phyloP scores from a whole-genome alignment of 2,113 vertebrate genomes.

The Zootoca vivipara region DNA sequence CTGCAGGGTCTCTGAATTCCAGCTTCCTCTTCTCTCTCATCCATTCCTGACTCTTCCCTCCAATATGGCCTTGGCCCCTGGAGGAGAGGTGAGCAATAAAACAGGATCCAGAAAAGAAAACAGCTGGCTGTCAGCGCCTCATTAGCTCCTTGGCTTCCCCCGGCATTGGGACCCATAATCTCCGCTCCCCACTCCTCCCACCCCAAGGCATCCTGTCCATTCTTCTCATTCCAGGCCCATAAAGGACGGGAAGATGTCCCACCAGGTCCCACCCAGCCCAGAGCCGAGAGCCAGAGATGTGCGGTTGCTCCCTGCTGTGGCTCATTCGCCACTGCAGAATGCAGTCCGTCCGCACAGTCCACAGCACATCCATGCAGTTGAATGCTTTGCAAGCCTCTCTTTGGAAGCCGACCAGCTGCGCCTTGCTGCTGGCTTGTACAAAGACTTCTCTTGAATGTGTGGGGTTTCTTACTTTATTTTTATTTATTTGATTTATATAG shows the following conservation, averaged over 20 bases:
- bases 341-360: background rate
- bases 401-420: background rate
- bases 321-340: background rate
- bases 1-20: background rate
- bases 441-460: background rate
- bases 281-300: too few species aligned
- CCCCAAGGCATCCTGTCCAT: background rate
- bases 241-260: background rate
- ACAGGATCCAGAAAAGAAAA: constrained; percentile 16
- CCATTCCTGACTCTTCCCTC: fast-evolving
- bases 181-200: background rate
- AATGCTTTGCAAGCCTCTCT: background rate
- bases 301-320: background rate
- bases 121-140: background rate
- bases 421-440: background rate
- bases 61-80: background rate
- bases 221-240: background rate
- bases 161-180: background rate
- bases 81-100: background rate
- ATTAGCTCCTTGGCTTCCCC: background rate
- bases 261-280: background rate
- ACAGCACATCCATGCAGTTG: too few species aligned
- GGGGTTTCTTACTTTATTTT: background rate
- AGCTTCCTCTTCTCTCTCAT: background rate
- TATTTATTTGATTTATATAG: background rate